Evolutionary conservation across 2,797 vertebrate genomes (phyloP).

Genomic region (Synaphobranchus kaupii): DNA sequence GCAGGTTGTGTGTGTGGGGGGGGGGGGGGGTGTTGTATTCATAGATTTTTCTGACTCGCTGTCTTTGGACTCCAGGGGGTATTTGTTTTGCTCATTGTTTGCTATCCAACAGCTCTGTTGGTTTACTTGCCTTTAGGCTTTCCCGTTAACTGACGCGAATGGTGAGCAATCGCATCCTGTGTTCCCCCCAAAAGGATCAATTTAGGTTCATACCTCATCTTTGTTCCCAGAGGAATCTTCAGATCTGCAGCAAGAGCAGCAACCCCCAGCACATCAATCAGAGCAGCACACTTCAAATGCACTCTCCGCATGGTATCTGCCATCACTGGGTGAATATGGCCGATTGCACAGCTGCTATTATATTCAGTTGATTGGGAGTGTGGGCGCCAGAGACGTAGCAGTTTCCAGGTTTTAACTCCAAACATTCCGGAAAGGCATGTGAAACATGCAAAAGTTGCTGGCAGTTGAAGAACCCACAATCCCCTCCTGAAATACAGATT

Average conservation of each 20-base stretch:
- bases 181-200: constrained; percentile 11
- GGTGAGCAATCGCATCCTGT: background rate
- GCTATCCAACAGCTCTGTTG: background rate
- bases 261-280: constrained; percentile 32
- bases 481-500: too few relatives aligned
- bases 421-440: background rate
- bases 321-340: constrained; percentile 43
- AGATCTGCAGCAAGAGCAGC: background rate
- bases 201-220: background rate
- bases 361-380: background rate
- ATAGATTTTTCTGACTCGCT: background rate
- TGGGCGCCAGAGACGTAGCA: background rate
- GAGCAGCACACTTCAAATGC: constrained; percentile 35
- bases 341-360: constrained; percentile 26
- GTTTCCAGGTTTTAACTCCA: background rate
- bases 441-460: background rate
- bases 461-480: too few relatives aligned
- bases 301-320: constrained; percentile 33
- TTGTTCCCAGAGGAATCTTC: background rate
- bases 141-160: background rate
- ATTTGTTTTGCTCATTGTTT: background rate
- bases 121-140: background rate
- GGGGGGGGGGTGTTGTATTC: too few relatives aligned
- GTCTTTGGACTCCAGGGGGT: background rate
- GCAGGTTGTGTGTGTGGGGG: background rate